Evolutionary conservation across 2,113 vertebrate species (phyloP).

Genomic region (Salvelinus alpinus): DNA sequence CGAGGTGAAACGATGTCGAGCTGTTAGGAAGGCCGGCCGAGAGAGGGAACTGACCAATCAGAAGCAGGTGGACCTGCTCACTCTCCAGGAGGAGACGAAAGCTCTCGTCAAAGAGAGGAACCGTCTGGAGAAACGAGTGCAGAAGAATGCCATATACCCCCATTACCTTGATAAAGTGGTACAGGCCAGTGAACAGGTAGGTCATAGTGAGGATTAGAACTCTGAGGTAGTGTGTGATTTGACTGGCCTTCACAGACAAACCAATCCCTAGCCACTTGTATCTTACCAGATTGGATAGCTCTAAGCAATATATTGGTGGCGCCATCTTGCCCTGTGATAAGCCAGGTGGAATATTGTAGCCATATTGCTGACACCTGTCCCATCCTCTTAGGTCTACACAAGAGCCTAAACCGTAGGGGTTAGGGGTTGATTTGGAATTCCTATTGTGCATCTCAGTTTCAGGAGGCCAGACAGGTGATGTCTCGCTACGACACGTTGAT

Average conservation of each 20-base stretch:
- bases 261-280: too few species aligned
- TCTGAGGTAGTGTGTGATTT: background rate
- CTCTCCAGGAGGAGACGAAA: slow-evolving; percentile 45
- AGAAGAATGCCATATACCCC: slow-evolving; percentile 47
- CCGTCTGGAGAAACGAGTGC: slow-evolving; percentile 46
- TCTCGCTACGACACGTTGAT: slow-evolving; percentile 54
- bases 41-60: slow-evolving; percentile 8
- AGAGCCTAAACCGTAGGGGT: too few species aligned
- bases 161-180: slow-evolving; percentile 73
- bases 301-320: too few species aligned
- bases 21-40: background rate
- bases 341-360: too few species aligned
- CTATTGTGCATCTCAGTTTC: slow-evolving; percentile 62
- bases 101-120: slow-evolving; percentile 45
- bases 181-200: slow-evolving; percentile 63
- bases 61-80: slow-evolving; percentile 27
- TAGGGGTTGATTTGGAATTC: background rate
- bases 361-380: too few species aligned
- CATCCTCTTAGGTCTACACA: too few species aligned
- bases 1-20: slow-evolving; percentile 50
- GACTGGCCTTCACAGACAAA: background rate
- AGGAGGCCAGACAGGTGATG: slow-evolving; percentile 70
- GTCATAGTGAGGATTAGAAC: background rate
- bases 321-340: too few species aligned
- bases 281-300: too few species aligned